Evolutionary conservation across 2,888 invertebrate genomes (phyloP).

Genomic region (Laothoe populi): DNA sequence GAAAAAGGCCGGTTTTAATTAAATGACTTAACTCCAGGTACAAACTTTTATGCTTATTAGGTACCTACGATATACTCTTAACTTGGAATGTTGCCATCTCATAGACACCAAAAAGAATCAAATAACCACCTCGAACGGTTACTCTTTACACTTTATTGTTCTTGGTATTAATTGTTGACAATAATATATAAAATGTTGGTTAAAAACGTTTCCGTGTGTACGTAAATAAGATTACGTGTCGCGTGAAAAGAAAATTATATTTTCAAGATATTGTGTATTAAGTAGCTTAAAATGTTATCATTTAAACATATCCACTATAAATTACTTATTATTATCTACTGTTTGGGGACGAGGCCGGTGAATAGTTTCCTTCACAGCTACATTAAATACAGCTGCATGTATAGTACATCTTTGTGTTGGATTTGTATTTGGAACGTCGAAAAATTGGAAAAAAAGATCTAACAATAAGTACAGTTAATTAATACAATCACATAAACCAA

Average conservation of each 20-base stretch:
- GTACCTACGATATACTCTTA: not conserved
- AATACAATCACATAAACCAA: no score
- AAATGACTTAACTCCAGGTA: not conserved
- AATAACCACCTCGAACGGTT: not conserved
- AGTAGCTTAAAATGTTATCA: constrained; percentile 64
- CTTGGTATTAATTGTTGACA: constrained; percentile 3
- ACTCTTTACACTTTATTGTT: not conserved
- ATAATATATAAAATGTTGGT: constrained; percentile 14
- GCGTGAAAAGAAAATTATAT: constrained; percentile 11
- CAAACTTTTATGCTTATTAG: not conserved
- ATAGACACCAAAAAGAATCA: not conserved
- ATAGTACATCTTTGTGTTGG: not conserved
- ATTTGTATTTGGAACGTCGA: no score
- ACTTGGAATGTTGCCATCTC: not conserved
- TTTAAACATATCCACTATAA: constrained; percentile 75
- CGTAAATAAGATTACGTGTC: constrained; percentile 25
- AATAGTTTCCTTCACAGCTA: not conserved
- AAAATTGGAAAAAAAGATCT: not conserved
- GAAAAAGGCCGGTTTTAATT: not conserved
- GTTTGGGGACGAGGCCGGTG: constrained; percentile 46
- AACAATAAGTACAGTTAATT: no score
- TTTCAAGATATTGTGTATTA: constrained; percentile 37
- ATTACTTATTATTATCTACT: constrained; percentile 48
- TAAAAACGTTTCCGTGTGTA: constrained; percentile 23
- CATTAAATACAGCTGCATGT: not conserved